These are phyloP conservation scores for Platerodrilus igneus DNA, from an alignment of 2,888 invertebrate genomes.

Conservation along the genomic window DNA sequence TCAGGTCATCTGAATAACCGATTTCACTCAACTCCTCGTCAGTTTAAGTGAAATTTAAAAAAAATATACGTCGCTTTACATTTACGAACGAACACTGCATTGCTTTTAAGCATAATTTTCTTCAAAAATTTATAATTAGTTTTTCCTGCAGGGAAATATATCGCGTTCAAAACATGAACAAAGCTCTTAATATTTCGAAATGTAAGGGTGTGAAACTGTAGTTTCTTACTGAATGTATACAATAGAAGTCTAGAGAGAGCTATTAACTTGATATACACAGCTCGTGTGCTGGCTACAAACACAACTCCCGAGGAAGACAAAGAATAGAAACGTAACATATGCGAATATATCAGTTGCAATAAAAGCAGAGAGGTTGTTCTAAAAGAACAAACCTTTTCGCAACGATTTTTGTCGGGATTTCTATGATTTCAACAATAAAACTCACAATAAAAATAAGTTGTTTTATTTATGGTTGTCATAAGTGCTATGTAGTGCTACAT, in stretches of 20 bases:
- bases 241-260: conserved; percentile 27
- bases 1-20: conserved; percentile 12
- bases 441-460: too few species aligned
- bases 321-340: conserved; percentile 26
- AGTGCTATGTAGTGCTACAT: too few species aligned
- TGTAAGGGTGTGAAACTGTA: conserved; percentile 16
- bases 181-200: conserved; percentile 7
- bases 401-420: conserved; percentile 5
- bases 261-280: conserved; percentile 28
- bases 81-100: conserved; percentile 1
- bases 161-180: neutral
- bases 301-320: conserved; percentile 20
- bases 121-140: neutral
- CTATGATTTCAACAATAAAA: neutral
- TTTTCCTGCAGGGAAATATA: neutral
- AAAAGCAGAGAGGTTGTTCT: conserved; percentile 10
- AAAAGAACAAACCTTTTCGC: conserved; percentile 9
- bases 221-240: conserved; percentile 24
- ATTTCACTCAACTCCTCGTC: conserved; percentile 6
- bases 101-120: conserved; percentile 3
- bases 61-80: conserved; percentile 8
- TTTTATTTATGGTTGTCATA: too few species aligned
- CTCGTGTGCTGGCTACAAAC: conserved; percentile 26
- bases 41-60: conserved; percentile 8
- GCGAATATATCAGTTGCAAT: conserved; percentile 23